Base-by-base conservation (phyloP, 2,113 vertebrate species). In the Odontophorus gujanensis region DNA sequence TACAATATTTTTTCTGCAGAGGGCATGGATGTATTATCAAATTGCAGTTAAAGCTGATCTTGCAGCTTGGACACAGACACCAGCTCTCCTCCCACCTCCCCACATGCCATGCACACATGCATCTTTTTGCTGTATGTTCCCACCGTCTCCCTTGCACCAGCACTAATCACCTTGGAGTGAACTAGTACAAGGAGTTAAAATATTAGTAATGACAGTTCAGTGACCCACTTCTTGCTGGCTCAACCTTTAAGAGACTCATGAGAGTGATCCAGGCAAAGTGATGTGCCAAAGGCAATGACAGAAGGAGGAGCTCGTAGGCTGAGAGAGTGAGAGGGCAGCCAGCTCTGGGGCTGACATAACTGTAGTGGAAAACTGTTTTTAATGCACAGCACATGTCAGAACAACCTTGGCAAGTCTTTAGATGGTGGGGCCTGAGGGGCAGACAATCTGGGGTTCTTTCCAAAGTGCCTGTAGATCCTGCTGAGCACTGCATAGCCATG, bases 351-450 rank as follows among this genome's bases (percentile, higher is more conserved):
- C 13, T 32, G 40, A 16, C 58, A 61, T 14, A 80, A 0, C 9
- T 47, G 25, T 15, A 2, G 2, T 69, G 25, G 11, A 14, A 83
- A 59, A 16, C 16, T 38, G 24, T 19, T 89, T 80, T 61, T 53
- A 19, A 17, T 36, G 48, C 51, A 12, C 26, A 77, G 13, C 25
- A 20, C 3, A 2, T 40, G 26, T 21, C 18, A 40, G 75, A 81
- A 81, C 15, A 88, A 51, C 26, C 30, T 78, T 62, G 20, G 3
- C 61, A 48, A 62, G 40, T 80, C 53, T 65, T 5, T 58, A 12
- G 61, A 24, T 0, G 0, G 43, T 24, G 2, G 0, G 10, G 26
- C 30, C 15, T 65, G 57, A 58, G 13, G 24, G 19, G 14, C 69
- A 32, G 51, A 59, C n/a, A 26, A 6, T n/a, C 36, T 45, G 42